Base-by-base conservation (phyloP, 1,140 invertebrate genomes). In the Cotesia vestalis region DNA sequence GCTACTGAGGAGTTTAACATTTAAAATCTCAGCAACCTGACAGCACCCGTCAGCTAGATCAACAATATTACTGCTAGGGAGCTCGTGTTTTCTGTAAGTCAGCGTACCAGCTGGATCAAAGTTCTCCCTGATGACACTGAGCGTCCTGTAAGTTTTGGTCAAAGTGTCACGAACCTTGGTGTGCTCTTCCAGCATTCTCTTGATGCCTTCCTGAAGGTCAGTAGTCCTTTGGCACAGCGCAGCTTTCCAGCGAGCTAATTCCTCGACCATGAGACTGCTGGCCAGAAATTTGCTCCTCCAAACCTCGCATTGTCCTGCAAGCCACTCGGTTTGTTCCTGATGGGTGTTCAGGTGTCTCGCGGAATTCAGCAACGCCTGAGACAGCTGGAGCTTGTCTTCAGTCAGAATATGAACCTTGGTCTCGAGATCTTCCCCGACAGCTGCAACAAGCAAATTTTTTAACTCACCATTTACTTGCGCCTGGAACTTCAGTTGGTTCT, bases 241-340 rank as follows among this genome's bases (percentile, higher is more conserved):
- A 68, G 93, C 92, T 84, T 96, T 96, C 90, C 94, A 95, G 69
- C 90, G 89, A 1, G 94, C 94, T 73, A 97, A 84, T 86, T 97
- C 95, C 85, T 97, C 95, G 6, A 95, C 92, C 92, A 96, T 95
- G 66, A 97, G 90, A 83, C 95, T 96, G 88, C 94, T 96, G 27
- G 96, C 96, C 77, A 98, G 87, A 86, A 96, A 98, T 91, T 98
- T 98, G 79, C 95, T 97, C 73, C 95, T 91, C 95, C 96, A 98
- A 68, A 98, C 95, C 88, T 98, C 96, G 85, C 95, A 96, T 79
- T 97, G 95, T 3, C 96, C 95, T 34, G 94, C 94, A 27, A 98
- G 85, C 89, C 93, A 95, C 83, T 98, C 96, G 3, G 95, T 93
- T 88, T 97, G 94, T 84, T 98, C 96, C 83, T 95, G 94, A 85